Conservation (phyloP, 2,888 invertebrate species). For the Ornithoptera alexandrae region DNA sequence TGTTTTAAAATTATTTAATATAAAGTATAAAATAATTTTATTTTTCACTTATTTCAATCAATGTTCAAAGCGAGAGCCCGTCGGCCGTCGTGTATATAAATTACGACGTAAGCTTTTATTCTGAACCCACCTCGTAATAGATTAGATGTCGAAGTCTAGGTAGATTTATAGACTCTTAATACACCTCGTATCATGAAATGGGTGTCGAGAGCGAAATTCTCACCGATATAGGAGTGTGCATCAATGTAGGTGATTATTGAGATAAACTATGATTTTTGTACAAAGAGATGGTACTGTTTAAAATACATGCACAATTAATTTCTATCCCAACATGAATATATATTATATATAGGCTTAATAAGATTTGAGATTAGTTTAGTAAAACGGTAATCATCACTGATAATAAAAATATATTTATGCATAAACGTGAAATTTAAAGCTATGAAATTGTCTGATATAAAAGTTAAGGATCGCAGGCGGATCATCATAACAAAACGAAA, state of each 20-base stretch:
- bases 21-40: conserved; percentile 6
- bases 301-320: no score
- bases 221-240: conserved; percentile 16
- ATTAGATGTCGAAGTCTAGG: conserved; percentile 52
- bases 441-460: no score
- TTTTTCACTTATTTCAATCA: conserved; percentile 4
- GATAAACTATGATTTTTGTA: conserved; percentile 6
- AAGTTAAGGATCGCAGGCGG: no score
- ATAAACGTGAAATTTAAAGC: no score
- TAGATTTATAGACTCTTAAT: conserved; percentile 55
- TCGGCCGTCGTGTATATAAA: conserved; percentile 29
- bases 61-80: conserved; percentile 7
- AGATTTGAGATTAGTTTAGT: no score
- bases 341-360: no score
- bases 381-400: no score
- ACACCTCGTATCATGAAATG: conserved; percentile 40
- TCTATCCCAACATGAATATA: no score
- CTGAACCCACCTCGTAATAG: conserved; percentile 44
- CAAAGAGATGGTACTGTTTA: neutral
- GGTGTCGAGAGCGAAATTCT: conserved; percentile 29
- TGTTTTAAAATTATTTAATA: neutral
- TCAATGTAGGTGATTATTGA: conserved; percentile 14
- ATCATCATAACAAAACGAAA: no score
- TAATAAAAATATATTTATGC: no score
- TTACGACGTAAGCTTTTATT: conserved; percentile 39